Conservation (phyloP, 2,113 vertebrate genomes). For the Toxostoma redivivum region DNA sequence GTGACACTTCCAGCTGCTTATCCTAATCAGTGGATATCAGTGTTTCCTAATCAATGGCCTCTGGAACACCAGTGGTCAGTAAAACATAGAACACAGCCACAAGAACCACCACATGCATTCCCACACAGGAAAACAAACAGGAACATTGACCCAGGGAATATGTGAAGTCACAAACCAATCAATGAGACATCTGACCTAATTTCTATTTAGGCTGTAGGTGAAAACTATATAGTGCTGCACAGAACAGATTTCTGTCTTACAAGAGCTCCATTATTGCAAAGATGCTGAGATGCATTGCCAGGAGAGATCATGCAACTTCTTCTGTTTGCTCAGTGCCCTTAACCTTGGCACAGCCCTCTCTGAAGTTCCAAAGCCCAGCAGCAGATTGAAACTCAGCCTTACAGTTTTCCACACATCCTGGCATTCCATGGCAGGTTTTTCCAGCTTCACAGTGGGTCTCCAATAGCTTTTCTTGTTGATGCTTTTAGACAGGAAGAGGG, state of each 20-base stretch:
- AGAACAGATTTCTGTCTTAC: not conserved
- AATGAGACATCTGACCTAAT: not conserved
- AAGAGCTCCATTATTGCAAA: not conserved
- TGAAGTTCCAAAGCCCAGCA: not conserved
- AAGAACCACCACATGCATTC: rapidly evolving
- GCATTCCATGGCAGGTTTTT: not conserved
- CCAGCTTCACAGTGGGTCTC: not conserved
- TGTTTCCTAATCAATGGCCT: not conserved
- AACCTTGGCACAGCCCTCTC: not conserved
- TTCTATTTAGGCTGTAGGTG: not conserved
- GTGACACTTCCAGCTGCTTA: not conserved
- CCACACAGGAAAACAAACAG: rapidly evolving
- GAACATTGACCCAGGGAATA: rapidly evolving
- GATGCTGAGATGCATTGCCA: rapidly evolving
- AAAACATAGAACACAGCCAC: not conserved
- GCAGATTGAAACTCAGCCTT: not conserved
- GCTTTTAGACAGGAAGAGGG: not conserved
- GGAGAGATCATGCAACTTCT: not conserved
- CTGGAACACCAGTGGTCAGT: not conserved
- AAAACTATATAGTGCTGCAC: not conserved
- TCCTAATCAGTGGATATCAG: not conserved
- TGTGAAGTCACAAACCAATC: not conserved
- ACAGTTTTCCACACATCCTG: rapidly evolving
- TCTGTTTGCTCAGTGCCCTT: not conserved
- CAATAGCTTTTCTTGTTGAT: not conserved